phyloP scores from a whole-genome alignment of 2,797 vertebrate species.

The Lacerta viridis region DNA sequence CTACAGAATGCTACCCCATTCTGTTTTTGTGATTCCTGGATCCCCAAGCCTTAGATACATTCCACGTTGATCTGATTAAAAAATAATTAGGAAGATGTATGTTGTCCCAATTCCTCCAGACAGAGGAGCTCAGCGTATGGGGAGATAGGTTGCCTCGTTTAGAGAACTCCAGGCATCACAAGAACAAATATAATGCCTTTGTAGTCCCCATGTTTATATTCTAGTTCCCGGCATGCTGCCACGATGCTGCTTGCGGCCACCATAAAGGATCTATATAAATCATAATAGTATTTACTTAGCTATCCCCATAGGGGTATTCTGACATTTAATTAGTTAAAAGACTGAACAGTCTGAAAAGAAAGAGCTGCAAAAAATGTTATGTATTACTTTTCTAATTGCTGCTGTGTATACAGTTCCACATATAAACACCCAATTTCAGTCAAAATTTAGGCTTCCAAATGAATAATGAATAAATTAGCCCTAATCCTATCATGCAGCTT shows the following conservation, averaged over 20 bases:
- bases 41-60: no score
- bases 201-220: not conserved
- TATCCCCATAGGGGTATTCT: not conserved
- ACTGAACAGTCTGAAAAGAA: constrained; percentile 17
- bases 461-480: constrained; percentile 23
- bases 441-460: not conserved
- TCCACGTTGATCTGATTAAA: no score
- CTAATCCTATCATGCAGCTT: not conserved
- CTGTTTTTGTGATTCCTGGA: no score
- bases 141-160: no score
- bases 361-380: not conserved
- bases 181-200: no score
- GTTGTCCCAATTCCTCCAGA: no score
- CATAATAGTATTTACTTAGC: not conserved
- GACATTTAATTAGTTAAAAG: not conserved
- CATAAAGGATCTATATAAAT: not conserved
- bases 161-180: not conserved
- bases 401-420: not conserved
- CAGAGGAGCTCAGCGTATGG: no score
- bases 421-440: not conserved
- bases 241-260: not conserved
- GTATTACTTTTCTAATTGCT: not conserved
- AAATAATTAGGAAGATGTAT: no score
- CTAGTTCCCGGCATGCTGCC: not conserved
- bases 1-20: no score